Percentiles rank a stretch among this genome's conserved stretches.
These are phyloP conservation scores for Keiferia lycopersicella DNA, from an alignment of 2,888 invertebrate genomes.

Conservation along the genomic window DNA sequence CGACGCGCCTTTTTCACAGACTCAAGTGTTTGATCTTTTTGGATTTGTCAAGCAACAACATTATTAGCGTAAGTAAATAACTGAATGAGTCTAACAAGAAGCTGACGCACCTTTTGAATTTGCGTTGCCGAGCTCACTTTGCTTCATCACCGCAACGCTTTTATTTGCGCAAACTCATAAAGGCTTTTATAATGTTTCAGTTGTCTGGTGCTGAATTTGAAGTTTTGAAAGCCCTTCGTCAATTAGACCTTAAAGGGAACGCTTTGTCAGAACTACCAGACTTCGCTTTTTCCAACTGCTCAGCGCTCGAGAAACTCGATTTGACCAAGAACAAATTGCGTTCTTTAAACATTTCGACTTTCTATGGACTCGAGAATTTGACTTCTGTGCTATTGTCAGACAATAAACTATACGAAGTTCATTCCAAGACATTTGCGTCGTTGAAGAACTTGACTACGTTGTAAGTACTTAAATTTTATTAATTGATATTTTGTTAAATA, in stretches of 20 bases:
- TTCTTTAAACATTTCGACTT: constrained; percentile 81
- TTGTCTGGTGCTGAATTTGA: constrained; percentile 79
- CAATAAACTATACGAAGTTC: constrained; percentile 84
- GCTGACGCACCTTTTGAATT: too few relatives aligned
- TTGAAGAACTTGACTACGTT: constrained; percentile 85
- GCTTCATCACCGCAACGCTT: background rate
- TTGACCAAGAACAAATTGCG: constrained; percentile 86
- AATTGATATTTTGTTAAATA: background rate
- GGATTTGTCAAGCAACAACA: constrained; percentile 79
- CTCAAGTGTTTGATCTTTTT: constrained; percentile 75
- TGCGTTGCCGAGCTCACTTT: too few relatives aligned
- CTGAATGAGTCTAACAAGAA: too few relatives aligned
- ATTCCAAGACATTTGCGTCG: constrained; percentile 83
- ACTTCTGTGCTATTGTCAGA: constrained; percentile 86
- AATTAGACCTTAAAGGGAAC: constrained; percentile 87
- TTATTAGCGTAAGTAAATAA: constrained; percentile 65
- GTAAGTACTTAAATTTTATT: constrained; percentile 72
- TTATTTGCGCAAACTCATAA: background rate
- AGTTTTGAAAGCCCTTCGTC: constrained; percentile 77
- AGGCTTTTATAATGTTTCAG: constrained; percentile 60
- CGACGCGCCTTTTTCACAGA: constrained; percentile 70
- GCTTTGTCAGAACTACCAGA: constrained; percentile 79
- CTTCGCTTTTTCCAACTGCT: constrained; percentile 79
- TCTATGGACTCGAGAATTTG: constrained; percentile 83
- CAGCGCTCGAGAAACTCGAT: constrained; percentile 83